Evolutionary conservation across 2,113 vertebrate genomes (phyloP), one percentile per base, ranked within the genome.

Genomic region (Triplophysa siluroides): DNA sequence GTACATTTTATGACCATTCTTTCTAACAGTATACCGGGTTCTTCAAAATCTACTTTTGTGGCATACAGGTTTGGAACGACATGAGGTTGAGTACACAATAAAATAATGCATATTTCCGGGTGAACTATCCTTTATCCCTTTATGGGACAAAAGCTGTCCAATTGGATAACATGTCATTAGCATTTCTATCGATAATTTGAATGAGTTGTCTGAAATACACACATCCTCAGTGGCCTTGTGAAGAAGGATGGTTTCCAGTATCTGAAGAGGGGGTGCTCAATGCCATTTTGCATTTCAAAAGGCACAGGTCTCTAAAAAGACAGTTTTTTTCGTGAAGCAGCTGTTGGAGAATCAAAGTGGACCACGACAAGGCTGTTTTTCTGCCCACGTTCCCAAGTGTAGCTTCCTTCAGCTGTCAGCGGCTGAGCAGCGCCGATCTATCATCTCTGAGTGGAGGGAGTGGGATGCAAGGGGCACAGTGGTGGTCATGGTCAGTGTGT

Each of bases 341-440:
- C 81, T 84, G 76, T 67, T 7, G 89, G 79, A 86, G 71, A 74
- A 47, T 86, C 23, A 78, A 68, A 76, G 77, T 50, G 81, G 82
- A 86, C 78, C 82, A 80, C 60, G 60, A 79, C 78, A 2, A 66
- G n/a, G 84, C 84, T 91, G 88, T 92, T 92, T 83, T 78, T 45
- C n/a, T 58, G 68, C 88, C 84, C 83, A 87, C 9, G 78, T 83
- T 83, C 82, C 69, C 81, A 85, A 69, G 84, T 81, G 83, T 61
- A 73, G 66, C 74, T 72, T 78, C 84, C 78, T 87, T 86, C 86
- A 88, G 83, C 62, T 79, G 82, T 89, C 87, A 88, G 85, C 87
- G 85, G 83, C 84, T 83, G 85, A 87, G 87, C 82, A 81, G 83
- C 8, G 54, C n/a, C 19, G n/a, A 58, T 58, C 54, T 21, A 58